Percentiles rank a stretch among this genome's conserved stretches.
These are phyloP conservation scores for Triplophysa bombifrons DNA, from an alignment of 2,797 vertebrate species.

Conservation along the genomic window DNA sequence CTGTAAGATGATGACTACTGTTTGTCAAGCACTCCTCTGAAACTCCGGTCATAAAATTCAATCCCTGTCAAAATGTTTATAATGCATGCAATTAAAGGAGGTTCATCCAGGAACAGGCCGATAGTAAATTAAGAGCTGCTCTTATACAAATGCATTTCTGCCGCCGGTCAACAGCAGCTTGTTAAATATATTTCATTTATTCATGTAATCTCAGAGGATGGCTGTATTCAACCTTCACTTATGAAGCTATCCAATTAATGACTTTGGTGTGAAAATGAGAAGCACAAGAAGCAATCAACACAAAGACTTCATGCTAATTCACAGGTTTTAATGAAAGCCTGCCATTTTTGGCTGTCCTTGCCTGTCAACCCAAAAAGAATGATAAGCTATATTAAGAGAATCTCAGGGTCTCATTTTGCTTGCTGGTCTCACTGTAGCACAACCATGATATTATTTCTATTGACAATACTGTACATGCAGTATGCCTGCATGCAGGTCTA, in stretches of 20 bases:
- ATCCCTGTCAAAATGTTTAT: conserved; percentile 16
- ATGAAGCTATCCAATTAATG: conserved; percentile 22
- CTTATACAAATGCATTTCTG: conserved; percentile 1
- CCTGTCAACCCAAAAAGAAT: conserved; percentile 46
- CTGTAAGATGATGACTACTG: background rate
- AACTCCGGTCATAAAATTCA: conserved; percentile 20
- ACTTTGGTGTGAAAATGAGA: conserved; percentile 34
- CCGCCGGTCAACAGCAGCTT: background rate
- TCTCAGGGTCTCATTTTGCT: conserved; percentile 6
- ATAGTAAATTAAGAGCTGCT: conserved; percentile 20
- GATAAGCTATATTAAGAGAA: background rate
- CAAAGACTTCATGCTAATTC: conserved; percentile 38
- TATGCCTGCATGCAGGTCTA: background rate
- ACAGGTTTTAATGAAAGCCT: conserved; percentile 52
- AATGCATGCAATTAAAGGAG: conserved; percentile 30
- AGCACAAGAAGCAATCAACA: conserved; percentile 48
- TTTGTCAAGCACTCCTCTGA: conserved; percentile 12
- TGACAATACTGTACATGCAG: background rate
- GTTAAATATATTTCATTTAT: conserved; percentile 19
- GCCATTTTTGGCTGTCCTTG: conserved; percentile 35
- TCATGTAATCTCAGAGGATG: conserved; percentile 2
- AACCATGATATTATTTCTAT: background rate
- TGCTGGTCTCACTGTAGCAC: background rate
- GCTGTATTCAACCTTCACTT: conserved; percentile 26
- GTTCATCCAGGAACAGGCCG: background rate